Evolutionary conservation across 1,140 invertebrate genomes (phyloP).

Genomic region (Ips nitidus): DNA sequence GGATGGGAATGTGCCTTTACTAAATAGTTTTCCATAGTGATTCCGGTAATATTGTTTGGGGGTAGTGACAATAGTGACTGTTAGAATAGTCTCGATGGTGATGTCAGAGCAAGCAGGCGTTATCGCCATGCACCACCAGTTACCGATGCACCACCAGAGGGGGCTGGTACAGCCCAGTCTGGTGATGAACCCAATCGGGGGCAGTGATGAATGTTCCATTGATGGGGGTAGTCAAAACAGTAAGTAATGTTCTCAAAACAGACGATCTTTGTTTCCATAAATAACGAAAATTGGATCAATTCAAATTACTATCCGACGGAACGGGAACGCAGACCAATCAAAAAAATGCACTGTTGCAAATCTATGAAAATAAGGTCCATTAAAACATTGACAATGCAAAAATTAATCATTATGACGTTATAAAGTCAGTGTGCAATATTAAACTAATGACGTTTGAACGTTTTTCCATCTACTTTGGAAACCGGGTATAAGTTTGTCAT

Average conservation of each 20-base stretch:
- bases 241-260: slow-evolving; percentile 42
- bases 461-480: too few relatives aligned
- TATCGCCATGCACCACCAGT: slow-evolving; percentile 62
- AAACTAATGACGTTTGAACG: too few relatives aligned
- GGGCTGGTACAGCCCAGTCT: slow-evolving; percentile 60
- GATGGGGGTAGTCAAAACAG: slow-evolving; percentile 47
- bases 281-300: background rate
- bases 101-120: slow-evolving; percentile 60
- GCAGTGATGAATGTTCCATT: slow-evolving; percentile 49
- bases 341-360: too few relatives aligned
- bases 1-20: background rate
- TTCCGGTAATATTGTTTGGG: background rate
- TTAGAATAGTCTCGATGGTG: slow-evolving; percentile 52
- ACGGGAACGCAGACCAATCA: too few relatives aligned
- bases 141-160: slow-evolving; percentile 58
- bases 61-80: slow-evolving; percentile 15
- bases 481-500: too few relatives aligned
- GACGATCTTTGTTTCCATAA: background rate
- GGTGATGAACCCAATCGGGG: slow-evolving; percentile 57
- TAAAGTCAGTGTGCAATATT: too few relatives aligned
- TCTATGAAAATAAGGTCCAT: too few relatives aligned
- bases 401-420: too few relatives aligned
- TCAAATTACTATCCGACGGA: slow-evolving; percentile 4
- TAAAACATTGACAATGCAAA: too few relatives aligned
- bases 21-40: background rate